Conservation (phyloP, 2,797 vertebrate genomes). For the Leuciscus waleckii region DNA sequence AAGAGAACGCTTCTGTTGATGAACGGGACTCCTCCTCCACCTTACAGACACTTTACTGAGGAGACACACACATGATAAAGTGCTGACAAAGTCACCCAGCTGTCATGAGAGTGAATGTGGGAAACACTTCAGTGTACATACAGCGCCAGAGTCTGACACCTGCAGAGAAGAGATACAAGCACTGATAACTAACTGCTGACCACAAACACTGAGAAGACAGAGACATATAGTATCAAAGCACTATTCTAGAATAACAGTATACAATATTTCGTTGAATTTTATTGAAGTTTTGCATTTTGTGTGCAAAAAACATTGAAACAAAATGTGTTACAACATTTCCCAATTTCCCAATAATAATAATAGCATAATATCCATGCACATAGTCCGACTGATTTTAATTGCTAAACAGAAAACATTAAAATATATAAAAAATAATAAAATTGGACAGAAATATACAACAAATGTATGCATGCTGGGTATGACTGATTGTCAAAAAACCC, state of each 20-base stretch:
- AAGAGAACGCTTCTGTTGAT: not conserved
- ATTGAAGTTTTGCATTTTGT: not conserved
- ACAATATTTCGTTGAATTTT: not conserved
- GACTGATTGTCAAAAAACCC: not conserved
- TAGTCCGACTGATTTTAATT: not conserved
- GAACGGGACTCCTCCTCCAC: not conserved
- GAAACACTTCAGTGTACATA: constrained; percentile 26
- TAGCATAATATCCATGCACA: not conserved
- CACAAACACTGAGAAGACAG: not conserved
- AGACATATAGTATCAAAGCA: not conserved
- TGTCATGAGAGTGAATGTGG: constrained; percentile 5
- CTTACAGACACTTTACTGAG: not conserved
- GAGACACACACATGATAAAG: not conserved
- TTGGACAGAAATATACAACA: not conserved
- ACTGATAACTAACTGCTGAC: constrained; percentile 6
- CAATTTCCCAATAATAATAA: not conserved
- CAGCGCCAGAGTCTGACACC: not conserved
- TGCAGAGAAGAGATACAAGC: not conserved
- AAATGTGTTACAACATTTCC: not conserved
- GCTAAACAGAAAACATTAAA: not conserved
- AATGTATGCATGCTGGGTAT: not conserved
- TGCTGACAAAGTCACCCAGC: not conserved
- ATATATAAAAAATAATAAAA: not conserved
- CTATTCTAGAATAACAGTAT: not conserved
- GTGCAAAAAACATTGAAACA: not conserved